Conservation (phyloP, 2,113 vertebrate genomes). For the Macrotis lagotis region DNA sequence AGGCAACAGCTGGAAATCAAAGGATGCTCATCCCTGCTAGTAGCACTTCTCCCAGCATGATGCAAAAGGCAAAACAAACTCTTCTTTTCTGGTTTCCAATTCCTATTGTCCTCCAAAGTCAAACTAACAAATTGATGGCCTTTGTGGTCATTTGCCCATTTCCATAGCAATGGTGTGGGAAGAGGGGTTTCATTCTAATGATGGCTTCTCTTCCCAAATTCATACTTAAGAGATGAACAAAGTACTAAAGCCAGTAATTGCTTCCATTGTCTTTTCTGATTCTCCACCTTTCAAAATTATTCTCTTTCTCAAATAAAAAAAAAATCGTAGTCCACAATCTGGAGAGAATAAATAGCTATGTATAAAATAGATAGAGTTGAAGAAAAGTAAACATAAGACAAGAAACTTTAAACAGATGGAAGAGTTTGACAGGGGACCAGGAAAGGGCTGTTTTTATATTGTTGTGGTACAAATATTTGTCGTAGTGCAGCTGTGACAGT, state of each 20-base stretch:
- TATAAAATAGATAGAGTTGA: neutral
- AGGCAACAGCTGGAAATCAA: neutral
- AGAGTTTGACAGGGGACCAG: neutral
- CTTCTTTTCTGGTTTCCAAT: neutral
- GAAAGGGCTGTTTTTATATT: too few species aligned
- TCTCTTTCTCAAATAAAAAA: neutral
- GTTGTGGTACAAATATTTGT: too few species aligned
- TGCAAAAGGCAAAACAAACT: neutral
- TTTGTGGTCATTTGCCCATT: neutral
- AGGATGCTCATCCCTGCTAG: neutral
- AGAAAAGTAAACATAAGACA: neutral
- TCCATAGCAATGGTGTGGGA: too few species aligned
- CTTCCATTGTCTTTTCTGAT: neutral
- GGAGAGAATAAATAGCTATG: neutral
- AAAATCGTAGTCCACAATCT: neutral
- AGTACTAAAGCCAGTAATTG: too few species aligned
- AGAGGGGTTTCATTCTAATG: neutral
- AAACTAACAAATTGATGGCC: neutral
- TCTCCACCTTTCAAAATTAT: neutral
- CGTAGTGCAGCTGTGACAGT: too few species aligned
- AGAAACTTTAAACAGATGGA: neutral
- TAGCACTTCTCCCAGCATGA: too few species aligned
- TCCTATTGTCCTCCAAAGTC: too few species aligned
- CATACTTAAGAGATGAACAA: neutral
- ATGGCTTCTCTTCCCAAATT: neutral